Evolutionary conservation across 2,113 vertebrate species (phyloP).

Genomic region (Eonycteris spelaea): DNA sequence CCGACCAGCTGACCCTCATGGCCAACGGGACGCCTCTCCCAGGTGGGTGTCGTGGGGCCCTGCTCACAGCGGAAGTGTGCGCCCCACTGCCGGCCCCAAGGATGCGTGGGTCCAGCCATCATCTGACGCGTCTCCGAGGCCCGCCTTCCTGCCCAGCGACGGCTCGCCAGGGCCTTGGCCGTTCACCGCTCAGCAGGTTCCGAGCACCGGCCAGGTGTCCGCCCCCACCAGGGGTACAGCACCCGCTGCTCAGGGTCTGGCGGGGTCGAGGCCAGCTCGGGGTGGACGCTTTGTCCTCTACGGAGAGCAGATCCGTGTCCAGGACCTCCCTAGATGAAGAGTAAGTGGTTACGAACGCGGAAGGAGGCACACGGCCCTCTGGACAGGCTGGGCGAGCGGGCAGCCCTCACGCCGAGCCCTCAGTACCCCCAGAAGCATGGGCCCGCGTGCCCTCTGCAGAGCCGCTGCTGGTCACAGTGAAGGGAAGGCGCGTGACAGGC

Average conservation of each 20-base stretch:
- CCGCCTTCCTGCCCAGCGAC: background rate
- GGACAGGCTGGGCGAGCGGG: background rate
- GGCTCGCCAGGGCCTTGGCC: background rate
- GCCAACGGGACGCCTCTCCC: conserved; percentile 87
- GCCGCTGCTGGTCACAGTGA: background rate
- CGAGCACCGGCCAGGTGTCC: background rate
- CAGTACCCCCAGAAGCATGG: background rate
- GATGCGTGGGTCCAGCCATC: no score
- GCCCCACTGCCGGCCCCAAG: background rate
- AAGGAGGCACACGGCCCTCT: accelerated
- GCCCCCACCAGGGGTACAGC: background rate
- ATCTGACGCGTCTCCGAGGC: background rate
- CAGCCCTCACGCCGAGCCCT: background rate
- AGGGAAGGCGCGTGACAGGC: no score
- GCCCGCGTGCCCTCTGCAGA: accelerated
- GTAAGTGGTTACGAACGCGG: background rate
- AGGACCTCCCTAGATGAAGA: background rate
- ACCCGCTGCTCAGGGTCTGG: background rate
- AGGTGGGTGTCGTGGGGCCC: conserved; percentile 79
- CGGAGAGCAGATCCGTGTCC: background rate
- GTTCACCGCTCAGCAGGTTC: background rate
- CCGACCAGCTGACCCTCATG: conserved; percentile 91
- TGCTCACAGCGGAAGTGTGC: accelerated
- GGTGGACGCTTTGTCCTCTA: background rate
- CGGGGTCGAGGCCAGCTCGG: background rate